Conservation (phyloP, 2,888 invertebrate genomes). For the Willowsia nigromaculata region DNA sequence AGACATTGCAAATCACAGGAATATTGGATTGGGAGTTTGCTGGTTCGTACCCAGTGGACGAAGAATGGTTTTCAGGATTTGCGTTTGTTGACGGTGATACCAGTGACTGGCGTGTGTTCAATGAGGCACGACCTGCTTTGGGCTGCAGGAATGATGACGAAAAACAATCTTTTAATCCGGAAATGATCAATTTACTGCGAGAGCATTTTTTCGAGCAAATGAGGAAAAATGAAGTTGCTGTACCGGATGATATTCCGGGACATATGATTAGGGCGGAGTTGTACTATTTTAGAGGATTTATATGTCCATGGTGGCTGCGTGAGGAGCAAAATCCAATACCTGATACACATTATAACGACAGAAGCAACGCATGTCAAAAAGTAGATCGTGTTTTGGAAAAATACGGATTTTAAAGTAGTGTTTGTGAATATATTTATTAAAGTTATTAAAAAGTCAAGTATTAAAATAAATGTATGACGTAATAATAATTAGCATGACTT, state of each 20-base stretch:
- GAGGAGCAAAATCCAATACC: constrained; percentile 43
- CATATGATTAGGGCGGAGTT: constrained; percentile 54
- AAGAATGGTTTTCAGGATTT: constrained; percentile 64
- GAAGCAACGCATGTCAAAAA: constrained; percentile 19
- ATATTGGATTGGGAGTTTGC: constrained; percentile 63
- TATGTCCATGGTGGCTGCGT: constrained; percentile 61
- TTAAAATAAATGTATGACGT: neutral
- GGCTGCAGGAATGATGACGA: neutral
- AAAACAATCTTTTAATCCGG: neutral
- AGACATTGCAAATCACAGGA: constrained; percentile 18
- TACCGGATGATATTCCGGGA: constrained; percentile 38
- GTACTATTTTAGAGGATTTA: constrained; percentile 60
- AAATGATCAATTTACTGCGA: neutral
- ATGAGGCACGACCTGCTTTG: neutral
- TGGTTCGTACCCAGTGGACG: constrained; percentile 60
- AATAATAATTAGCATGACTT: neutral
- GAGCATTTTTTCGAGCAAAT: constrained; percentile 25
- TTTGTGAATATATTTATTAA: neutral
- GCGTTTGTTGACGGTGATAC: constrained; percentile 38
- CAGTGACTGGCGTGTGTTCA: constrained; percentile 43
- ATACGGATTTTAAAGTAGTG: constrained; percentile 30
- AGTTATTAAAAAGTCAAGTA: constrained; percentile 14
- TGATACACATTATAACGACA: constrained; percentile 33
- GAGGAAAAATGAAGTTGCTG: constrained; percentile 17
- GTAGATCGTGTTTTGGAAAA: constrained; percentile 46